Conservation (phyloP, 2,797 vertebrate genomes). For the Cyprinodon diabolis region DNA sequence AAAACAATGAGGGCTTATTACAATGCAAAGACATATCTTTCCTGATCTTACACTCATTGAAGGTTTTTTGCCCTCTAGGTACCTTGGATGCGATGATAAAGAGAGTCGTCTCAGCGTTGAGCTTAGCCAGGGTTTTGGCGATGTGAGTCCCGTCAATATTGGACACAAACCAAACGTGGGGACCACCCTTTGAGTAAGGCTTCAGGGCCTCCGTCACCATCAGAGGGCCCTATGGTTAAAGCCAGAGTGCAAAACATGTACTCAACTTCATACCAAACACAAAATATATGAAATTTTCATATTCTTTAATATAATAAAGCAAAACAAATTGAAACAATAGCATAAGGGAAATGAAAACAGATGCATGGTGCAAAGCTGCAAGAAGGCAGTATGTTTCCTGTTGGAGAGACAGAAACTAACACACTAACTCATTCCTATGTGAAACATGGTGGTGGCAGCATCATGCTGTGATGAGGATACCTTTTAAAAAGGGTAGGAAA, state of each 20-base stretch:
- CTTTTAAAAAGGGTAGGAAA: not conserved
- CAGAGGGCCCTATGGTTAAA: conserved; percentile 87
- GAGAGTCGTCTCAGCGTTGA: conserved; percentile 90
- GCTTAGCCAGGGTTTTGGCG: conserved; percentile 90
- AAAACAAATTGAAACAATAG: not conserved
- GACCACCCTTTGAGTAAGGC: conserved; percentile 90
- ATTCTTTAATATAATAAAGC: not conserved
- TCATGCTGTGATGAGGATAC: not conserved
- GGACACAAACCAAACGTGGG: conserved; percentile 95
- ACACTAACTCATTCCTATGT: not conserved
- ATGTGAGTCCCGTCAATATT: conserved; percentile 98
- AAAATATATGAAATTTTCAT: too few relatives aligned
- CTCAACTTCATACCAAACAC: not conserved
- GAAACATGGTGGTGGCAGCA: not conserved
- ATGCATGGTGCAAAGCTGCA: not conserved
- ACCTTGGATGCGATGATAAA: conserved; percentile 99
- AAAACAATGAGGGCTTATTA: conserved; percentile 21
- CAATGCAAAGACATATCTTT: not conserved
- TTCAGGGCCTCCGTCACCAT: conserved; percentile 98
- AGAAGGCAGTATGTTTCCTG: not conserved
- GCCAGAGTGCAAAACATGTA: not conserved
- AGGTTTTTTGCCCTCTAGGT: not conserved
- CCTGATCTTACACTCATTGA: not conserved
- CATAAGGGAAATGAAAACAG: not conserved
- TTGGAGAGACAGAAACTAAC: not conserved